These are phyloP conservation scores for Ochotona curzoniae DNA, from an alignment of 2,113 vertebrate genomes.

Conservation along the genomic window DNA sequence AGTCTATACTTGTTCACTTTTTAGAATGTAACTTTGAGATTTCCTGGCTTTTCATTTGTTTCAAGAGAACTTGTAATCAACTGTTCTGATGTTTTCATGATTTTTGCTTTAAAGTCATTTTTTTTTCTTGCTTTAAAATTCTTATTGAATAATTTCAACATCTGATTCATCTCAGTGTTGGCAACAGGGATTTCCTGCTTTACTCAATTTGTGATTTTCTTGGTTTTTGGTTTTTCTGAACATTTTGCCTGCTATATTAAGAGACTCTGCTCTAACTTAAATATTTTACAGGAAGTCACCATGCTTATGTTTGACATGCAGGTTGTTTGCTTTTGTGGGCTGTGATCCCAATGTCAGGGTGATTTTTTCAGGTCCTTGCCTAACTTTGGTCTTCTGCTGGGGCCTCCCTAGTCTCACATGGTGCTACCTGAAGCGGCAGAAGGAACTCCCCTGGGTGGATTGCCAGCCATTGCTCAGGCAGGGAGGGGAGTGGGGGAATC, in stretches of 20 bases:
- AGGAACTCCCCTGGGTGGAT: background rate
- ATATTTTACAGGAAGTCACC: background rate
- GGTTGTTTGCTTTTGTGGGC: background rate
- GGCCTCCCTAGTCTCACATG: background rate
- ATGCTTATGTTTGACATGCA: background rate
- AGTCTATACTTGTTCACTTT: constrained; percentile 7
- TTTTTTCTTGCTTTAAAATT: background rate
- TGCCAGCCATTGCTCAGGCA: background rate
- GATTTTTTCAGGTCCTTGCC: background rate
- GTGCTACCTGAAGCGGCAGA: background rate
- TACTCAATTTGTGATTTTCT: constrained; percentile 23
- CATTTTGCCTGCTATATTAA: constrained; percentile 17
- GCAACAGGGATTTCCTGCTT: background rate
- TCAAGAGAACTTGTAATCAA: background rate
- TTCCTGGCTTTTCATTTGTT: constrained; percentile 20
- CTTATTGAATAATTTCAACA: constrained; percentile 27
- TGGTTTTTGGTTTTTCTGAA: background rate
- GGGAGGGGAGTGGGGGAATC: background rate
- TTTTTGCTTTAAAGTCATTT: background rate
- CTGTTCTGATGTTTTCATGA: background rate
- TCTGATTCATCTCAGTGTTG: background rate
- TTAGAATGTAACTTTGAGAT: constrained; percentile 3
- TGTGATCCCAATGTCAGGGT: background rate
- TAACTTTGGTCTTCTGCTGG: background rate
- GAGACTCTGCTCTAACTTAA: background rate